These are phyloP conservation scores for Clamator glandarius DNA, from an alignment of 2,797 vertebrate species.

Conservation along the genomic window DNA sequence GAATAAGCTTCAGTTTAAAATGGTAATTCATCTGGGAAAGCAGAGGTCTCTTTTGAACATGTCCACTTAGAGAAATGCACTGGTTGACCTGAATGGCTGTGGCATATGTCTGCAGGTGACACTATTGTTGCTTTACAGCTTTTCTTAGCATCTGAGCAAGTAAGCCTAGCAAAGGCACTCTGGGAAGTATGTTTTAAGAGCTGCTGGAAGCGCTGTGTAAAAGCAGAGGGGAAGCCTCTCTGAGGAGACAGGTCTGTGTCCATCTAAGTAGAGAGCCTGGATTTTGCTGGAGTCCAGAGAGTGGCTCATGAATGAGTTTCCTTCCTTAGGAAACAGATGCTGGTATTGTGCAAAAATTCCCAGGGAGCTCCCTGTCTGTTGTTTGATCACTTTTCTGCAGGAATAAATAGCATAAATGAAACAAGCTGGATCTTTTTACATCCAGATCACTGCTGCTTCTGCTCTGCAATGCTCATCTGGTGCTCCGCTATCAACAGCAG, in stretches of 20 bases:
- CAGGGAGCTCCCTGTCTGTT: neutral
- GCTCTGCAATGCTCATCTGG: neutral
- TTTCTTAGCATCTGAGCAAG: neutral
- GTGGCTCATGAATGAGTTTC: neutral
- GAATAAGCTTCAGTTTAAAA: slow-evolving; percentile 30
- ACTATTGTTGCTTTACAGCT: neutral
- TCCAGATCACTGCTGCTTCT: neutral
- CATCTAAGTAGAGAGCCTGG: neutral
- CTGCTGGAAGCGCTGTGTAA: neutral
- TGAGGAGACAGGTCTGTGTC: neutral
- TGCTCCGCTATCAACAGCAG: accelerated
- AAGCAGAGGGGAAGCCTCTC: neutral
- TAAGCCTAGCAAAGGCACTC: neutral
- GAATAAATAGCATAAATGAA: neutral
- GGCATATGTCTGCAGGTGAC: neutral
- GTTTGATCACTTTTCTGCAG: neutral
- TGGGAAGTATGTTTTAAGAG: neutral
- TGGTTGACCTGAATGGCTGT: neutral
- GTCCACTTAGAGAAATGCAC: neutral
- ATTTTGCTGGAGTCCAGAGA: neutral
- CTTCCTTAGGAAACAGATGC: neutral
- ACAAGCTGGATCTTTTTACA: neutral
- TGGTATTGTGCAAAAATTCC: neutral
- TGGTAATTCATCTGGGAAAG: neutral
- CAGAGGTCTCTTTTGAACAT: neutral